Evolutionary conservation across 2,797 vertebrate genomes (phyloP).

Genomic region (Meda fulgida): DNA sequence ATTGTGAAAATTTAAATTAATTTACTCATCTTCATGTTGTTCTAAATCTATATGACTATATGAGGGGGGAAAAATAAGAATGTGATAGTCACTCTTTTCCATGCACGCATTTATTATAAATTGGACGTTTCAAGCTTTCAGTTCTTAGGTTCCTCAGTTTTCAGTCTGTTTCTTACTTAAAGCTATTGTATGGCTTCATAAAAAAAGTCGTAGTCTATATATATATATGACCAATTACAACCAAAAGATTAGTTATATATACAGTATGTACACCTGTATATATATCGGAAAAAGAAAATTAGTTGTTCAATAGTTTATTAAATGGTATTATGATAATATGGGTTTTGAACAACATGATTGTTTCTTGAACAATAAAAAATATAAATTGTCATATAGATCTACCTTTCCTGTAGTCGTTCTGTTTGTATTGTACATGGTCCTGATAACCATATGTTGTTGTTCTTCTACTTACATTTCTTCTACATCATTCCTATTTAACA

Average conservation of each 20-base stretch:
- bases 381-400: background rate
- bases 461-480: constrained; percentile 22
- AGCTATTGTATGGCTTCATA: no score
- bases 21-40: background rate
- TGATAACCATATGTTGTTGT: background rate
- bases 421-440: constrained; percentile 14
- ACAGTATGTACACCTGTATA: background rate
- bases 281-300: background rate
- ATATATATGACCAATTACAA: no score
- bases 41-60: background rate
- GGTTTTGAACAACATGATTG: constrained; percentile 18
- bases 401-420: background rate
- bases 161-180: no score
- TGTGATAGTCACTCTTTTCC: background rate
- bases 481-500: constrained; percentile 5
- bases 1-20: background rate
- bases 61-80: background rate
- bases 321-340: background rate
- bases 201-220: no score
- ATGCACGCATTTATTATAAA: background rate
- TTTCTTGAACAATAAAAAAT: background rate
- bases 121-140: background rate
- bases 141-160: no score
- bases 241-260: background rate
- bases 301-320: background rate